Conservation (phyloP, 2,113 vertebrate genomes). For the Callopanchax toddi region DNA sequence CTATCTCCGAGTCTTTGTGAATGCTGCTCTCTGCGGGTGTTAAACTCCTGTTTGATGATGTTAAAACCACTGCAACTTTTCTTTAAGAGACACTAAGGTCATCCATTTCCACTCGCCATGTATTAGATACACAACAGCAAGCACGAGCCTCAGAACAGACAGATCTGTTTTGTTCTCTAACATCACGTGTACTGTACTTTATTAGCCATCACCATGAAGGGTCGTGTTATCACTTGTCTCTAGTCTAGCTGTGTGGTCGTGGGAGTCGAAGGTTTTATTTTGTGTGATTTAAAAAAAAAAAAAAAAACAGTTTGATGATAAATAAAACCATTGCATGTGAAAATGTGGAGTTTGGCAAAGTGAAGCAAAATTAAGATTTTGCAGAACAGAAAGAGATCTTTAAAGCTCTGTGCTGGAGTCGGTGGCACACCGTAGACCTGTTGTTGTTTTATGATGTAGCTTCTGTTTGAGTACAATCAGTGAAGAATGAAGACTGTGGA, state of each 20-base stretch:
- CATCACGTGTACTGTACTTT: conserved; percentile 63
- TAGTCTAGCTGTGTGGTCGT: conserved; percentile 21
- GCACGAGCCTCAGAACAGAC: conserved; percentile 44
- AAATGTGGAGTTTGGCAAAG: not conserved
- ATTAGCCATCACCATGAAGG: conserved; percentile 48
- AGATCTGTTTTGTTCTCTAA: conserved; percentile 48
- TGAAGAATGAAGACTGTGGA: conserved; percentile 24
- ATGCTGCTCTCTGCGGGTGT: conserved; percentile 22
- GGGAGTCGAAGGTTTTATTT: conserved; percentile 18
- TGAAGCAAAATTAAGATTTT: no score
- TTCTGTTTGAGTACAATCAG: conserved; percentile 25
- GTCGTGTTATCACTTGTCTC: conserved; percentile 29
- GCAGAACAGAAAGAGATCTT: no score
- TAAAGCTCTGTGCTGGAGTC: conserved; percentile 11
- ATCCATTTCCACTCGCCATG: conserved; percentile 37
- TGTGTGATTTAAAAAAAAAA: conserved; percentile 11
- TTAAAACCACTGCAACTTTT: conserved; percentile 56
- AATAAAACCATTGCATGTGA: conserved; percentile 26
- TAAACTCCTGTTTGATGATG: conserved; percentile 7
- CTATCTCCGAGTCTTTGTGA: conserved; percentile 3
- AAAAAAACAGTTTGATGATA: conserved; percentile 1
- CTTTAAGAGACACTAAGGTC: conserved; percentile 30
- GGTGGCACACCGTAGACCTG: conserved; percentile 1
- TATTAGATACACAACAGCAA: conserved; percentile 49
- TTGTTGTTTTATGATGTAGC: conserved; percentile 18